Evolutionary conservation across 2,888 invertebrate species (phyloP).

Genomic region (Acleris sparsana): DNA sequence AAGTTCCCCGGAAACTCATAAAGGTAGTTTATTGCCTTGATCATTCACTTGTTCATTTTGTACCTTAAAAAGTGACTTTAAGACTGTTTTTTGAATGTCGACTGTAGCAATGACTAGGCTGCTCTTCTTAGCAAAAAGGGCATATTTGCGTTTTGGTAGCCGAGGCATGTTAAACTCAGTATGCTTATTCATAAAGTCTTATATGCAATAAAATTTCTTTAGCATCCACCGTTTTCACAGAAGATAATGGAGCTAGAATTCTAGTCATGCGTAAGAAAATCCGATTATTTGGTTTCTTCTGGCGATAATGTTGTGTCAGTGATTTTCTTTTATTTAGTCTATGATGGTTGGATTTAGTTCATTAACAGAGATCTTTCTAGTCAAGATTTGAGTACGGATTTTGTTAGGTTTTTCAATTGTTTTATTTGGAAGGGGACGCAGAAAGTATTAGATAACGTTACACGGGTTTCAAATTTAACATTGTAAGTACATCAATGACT

Average conservation of each 20-base stretch:
- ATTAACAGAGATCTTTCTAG: slow-evolving; percentile 9
- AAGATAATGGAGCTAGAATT: slow-evolving; percentile 4
- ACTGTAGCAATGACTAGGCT: not conserved
- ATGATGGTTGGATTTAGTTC: slow-evolving; percentile 6
- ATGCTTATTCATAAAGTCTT: not conserved
- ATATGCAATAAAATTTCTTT: no score
- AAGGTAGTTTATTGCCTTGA: slow-evolving; percentile 46
- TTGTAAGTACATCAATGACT: no score
- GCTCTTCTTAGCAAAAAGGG: no score
- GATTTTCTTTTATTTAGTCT: slow-evolving; percentile 10
- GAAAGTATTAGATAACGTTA: no score
- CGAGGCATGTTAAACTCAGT: not conserved
- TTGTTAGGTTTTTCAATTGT: no score
- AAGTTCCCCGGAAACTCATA: slow-evolving; percentile 48
- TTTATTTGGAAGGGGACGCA: no score
- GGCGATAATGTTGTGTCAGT: slow-evolving; percentile 23
- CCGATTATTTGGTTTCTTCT: slow-evolving; percentile 23
- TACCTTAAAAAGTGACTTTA: not conserved
- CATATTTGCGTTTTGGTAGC: no score
- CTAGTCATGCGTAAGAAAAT: slow-evolving; percentile 19
- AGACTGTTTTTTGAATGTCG: not conserved
- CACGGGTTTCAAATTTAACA: no score
- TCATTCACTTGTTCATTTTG: slow-evolving; percentile 2
- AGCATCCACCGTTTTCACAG: no score
- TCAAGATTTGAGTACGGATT: not conserved